phyloP scores from a whole-genome alignment of 1,140 invertebrate genomes.

The Drosophila neocordata region DNA sequence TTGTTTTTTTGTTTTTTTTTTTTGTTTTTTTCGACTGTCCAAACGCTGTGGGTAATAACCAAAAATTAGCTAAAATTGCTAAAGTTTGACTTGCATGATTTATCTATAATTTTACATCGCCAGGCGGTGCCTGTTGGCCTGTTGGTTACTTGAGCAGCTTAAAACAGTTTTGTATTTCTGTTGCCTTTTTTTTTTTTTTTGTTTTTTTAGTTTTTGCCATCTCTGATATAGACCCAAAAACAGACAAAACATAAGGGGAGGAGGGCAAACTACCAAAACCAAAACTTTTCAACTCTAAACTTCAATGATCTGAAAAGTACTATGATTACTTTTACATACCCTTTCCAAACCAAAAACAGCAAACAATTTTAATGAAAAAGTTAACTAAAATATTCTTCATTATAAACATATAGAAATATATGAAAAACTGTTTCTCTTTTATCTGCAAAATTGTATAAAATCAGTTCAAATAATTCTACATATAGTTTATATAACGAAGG shows the following conservation, averaged over 20 bases:
- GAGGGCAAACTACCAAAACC: conserved; percentile 16
- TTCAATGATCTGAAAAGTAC: conserved; percentile 51
- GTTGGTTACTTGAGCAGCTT: conserved; percentile 16
- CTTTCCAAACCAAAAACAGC: conserved; percentile 40
- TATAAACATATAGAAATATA: too few species aligned
- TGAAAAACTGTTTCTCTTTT: too few species aligned
- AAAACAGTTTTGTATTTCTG: conserved; percentile 1
- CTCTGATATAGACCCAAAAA: conserved; percentile 73
- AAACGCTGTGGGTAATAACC: conserved; percentile 79
- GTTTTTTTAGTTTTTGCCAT: conserved; percentile 46
- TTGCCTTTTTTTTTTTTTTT: conserved; percentile 18
- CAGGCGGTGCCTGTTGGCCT: conserved; percentile 56
- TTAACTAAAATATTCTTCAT: not conserved
- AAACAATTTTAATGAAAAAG: not conserved
- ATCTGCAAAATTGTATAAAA: too few species aligned
- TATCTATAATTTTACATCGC: conserved; percentile 80
- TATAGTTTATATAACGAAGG: not conserved
- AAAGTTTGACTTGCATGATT: conserved; percentile 81
- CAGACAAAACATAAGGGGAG: conserved; percentile 59
- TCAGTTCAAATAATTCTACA: too few species aligned
- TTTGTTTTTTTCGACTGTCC: conserved; percentile 29
- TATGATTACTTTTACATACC: conserved; percentile 61
- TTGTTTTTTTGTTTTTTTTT: conserved; percentile 31
- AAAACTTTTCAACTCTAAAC: conserved; percentile 30
- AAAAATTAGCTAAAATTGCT: conserved; percentile 81